Base-by-base conservation (phyloP, 2,797 vertebrate genomes). In the Amniataba percoides region DNA sequence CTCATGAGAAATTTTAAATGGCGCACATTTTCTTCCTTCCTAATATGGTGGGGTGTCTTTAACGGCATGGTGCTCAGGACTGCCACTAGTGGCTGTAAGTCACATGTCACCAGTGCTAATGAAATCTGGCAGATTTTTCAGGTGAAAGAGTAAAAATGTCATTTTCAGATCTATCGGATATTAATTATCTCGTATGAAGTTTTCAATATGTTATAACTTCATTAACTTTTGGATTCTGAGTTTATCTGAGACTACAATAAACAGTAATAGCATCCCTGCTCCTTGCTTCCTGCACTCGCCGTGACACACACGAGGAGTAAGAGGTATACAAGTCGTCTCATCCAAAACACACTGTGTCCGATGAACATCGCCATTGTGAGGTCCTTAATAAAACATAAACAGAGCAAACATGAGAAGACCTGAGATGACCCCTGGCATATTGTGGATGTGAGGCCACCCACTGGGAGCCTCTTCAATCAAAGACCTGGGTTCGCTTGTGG, bases 311-410 rank as follows among this genome's bases (percentile, higher is more conserved):
- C 60, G 9, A 48, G 11, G n/a, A 45, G 6, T 16, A 53, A 27
- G 36, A 57, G 14, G 45, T 2, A n/a, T 46, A 71, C 42, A 82
- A 19, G 15, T 46, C 23, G 48, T 72, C 60, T 73, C 31, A 42
- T 81, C 60, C 21, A 34, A 55, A 48, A 60, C 55, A 18, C 40
- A 12, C n/a, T 27, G 6, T 65, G 48, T 72, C 74, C 34, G 65
- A 18, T 73, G 74, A 87, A 61, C 39, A 51, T 34, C 57, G 52
- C 51, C 7, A 10, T 42, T 63, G 73, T 62, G 63, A 70, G 55
- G 64, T 53, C 62, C 66, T 87, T 69, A 85, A 92, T 91, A 87
- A 93, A 87, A 86, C 69, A 92, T 75, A 77, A 72, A 78, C 67
- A 77, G 31, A 75, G 69, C 62, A 74, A 72, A 82, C 78, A 78